Base-by-base conservation (phyloP, 2,113 vertebrate species). In the Macaca nemestrina region DNA sequence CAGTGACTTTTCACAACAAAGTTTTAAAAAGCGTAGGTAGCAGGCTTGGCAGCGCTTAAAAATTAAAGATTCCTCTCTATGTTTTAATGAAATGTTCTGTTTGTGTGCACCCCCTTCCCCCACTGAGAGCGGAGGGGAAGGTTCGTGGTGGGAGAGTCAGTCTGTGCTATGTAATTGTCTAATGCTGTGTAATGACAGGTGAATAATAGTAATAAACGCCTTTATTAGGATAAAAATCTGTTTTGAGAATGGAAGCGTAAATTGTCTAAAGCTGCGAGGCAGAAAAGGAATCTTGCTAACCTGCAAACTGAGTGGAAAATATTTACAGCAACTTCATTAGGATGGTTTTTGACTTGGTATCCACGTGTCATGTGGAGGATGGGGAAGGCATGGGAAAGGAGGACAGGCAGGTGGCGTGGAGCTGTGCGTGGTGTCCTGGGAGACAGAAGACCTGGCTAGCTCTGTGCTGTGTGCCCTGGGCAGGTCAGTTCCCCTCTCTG, bases 21-120 rank as follows among this genome's bases (percentile, higher is more conserved):
- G 98, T 99, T 99, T 98, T 97, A 76, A 97, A 96, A 98, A 97
- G 98, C 96, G 97, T 98, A 98, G 99, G 98, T 98, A 98, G 98
- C 98, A 98, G 98, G 80, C 98, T 98, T 98, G 98, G 98, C 97
- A 98, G 98, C 7, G 40, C 59, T 96, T 22, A 86, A 93, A 97
- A 98, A 97, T 50, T 57, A 97, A 97, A 96, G 38, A 89, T 78
- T 50, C 94, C 91, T 90, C 96, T 97, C 50, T 98, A 59, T 97
- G 96, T 97, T 97, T 98, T 98, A 98, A 98, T 98, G 97, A 97
- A 98, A 98, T 90, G 73, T 95, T 98, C 98, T 98, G 98, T 98
- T 98, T 98, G 78, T 94, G 90, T 68, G 88, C 16, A 32, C 95
- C 88, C 94, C 88, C 97, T 94, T 83, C 97, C 96, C 97, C 97